Evolutionary conservation across 2,888 invertebrate genomes (phyloP).

Genomic region (Protonemura montana): DNA sequence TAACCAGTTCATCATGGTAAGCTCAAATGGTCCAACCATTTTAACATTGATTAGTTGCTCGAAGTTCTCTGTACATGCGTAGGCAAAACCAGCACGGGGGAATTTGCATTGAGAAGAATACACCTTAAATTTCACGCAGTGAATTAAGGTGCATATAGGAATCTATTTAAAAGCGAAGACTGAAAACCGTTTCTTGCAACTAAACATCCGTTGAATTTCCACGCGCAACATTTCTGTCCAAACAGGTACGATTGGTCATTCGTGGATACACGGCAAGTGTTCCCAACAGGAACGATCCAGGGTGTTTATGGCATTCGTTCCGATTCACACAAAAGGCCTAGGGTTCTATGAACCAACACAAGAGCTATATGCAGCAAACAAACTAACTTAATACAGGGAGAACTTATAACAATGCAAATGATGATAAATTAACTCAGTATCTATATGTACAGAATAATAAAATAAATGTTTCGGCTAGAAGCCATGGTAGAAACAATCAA

Average conservation of each 20-base stretch:
- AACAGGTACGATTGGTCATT: background rate
- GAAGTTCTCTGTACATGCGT: background rate
- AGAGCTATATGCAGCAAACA: background rate
- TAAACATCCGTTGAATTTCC: background rate
- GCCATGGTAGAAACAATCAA: background rate
- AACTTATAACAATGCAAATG: background rate
- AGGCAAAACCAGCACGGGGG: constrained; percentile 43
- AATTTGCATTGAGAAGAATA: constrained; percentile 41
- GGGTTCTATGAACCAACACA: background rate
- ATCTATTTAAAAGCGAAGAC: background rate
- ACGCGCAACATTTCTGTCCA: background rate
- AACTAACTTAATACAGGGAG: background rate
- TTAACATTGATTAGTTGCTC: constrained; percentile 34
- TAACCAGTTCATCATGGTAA: constrained; percentile 16
- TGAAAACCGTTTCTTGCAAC: background rate
- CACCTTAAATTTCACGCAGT: constrained; percentile 28
- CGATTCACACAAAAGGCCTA: background rate
- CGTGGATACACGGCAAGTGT: background rate
- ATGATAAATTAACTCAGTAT: background rate
- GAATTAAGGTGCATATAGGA: background rate
- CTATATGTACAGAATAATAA: background rate
- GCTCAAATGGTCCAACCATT: background rate
- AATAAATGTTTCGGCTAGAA: background rate
- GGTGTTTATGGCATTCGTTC: constrained; percentile 19
- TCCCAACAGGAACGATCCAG: background rate